Conservation (phyloP, 2,888 invertebrate species). For the Busseola fusca region DNA sequence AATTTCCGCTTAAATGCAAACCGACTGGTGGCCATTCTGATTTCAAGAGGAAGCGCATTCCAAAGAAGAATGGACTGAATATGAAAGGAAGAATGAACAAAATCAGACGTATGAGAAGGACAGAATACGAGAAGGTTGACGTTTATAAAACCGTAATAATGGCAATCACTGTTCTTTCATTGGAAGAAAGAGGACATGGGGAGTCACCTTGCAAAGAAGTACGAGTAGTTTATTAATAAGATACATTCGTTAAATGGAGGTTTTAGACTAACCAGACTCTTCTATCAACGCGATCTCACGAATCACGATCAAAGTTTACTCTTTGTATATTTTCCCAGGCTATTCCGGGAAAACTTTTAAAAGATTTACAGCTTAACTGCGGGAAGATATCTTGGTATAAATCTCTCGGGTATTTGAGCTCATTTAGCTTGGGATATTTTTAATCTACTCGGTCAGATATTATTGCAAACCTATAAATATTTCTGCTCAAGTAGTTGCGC, state of each 20-base stretch:
- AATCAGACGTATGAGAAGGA: too few relatives aligned
- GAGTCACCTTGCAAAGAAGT: constrained; percentile 1
- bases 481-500: not conserved
- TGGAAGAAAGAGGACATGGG: not conserved
- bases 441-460: constrained; percentile 2
- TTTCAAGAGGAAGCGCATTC: too few relatives aligned
- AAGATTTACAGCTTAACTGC: not conserved
- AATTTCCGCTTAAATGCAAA: too few relatives aligned
- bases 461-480: not conserved
- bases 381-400: not conserved
- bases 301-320: not conserved
- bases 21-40: too few relatives aligned
- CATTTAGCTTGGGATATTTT: not conserved
- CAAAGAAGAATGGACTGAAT: too few relatives aligned
- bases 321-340: not conserved
- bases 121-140: constrained; percentile 5
- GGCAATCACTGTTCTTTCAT: constrained; percentile 4
- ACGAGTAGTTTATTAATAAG: not conserved
- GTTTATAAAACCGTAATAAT: constrained; percentile 23
- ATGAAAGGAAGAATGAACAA: too few relatives aligned
- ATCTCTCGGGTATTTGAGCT: not conserved
- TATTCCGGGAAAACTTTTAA: not conserved
- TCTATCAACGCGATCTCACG: too few relatives aligned
- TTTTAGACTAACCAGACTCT: not conserved
- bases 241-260: not conserved